Evolutionary conservation across 2,113 vertebrate species (phyloP), one percentile per base, ranked within the genome.

Genomic region (Mormyrus lacerda): DNA sequence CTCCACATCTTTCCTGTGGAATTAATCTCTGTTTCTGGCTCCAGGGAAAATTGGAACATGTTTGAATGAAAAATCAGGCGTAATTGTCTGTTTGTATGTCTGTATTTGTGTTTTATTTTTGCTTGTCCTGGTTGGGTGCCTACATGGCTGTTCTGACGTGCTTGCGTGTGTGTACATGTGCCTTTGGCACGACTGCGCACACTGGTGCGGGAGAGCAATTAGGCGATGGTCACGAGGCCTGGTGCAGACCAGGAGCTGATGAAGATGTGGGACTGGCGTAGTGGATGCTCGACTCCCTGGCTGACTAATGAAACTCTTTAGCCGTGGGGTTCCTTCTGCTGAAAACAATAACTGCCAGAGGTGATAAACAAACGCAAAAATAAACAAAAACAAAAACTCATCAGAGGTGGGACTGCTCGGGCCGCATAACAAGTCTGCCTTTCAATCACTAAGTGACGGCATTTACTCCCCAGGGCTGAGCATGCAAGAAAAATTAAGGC

Each of bases 251-350:
- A 93, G 93, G 91, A 91, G 10, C 82, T 47, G 42, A 84, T 84
- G 44, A 84, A 94, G 76, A 65, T 93, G 94, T 93, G 90, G 88
- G 87, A 90, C 91, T 92, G 91, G 91, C 90, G 88, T 89, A 86
- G 91, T 90, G 91, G 89, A 58, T 91, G 90, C 90, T 88, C n/a
- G 58, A 92, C 92, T 89, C 86, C 83, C 83, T 83, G 91, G 92
- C 90, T 83, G 69, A 92, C 91, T 94, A 94, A 94, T 94, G 92
- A 94, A 87, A 82, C 92, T 55, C 87, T 92, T 93, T 92, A 94
- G 94, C 93, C 93, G 91, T 89, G 55, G 93, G 94, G 93, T 88
- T 47, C 88, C 90, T 93, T 94, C 90, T 92, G 90, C 93, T 92
- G 92, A 94, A 90, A 93, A 92, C 90, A 93, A 92, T 91, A 92